These are phyloP conservation scores for Matsumurasca onukii DNA, from an alignment of 1,140 invertebrate genomes.

Conservation along the genomic window DNA sequence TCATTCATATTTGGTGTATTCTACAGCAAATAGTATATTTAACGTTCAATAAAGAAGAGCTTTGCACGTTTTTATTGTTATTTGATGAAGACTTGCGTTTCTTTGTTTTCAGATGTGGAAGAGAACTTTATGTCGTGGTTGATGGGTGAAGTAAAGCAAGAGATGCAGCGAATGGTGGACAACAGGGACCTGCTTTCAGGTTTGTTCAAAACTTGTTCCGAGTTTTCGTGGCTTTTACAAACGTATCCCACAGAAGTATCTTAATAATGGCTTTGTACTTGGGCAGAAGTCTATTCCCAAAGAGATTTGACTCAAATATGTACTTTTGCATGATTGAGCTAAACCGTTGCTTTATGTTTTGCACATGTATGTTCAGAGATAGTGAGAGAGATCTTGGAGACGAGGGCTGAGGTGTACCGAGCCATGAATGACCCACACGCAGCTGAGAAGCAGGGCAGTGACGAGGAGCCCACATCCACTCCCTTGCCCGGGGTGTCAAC, in stretches of 20 bases:
- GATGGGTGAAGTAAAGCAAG: slow-evolving; percentile 74
- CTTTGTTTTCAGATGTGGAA: slow-evolving; percentile 61
- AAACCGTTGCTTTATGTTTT: background rate
- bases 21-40: too few species aligned
- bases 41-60: too few species aligned
- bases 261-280: too few species aligned
- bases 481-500: slow-evolving; percentile 14
- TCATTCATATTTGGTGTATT: too few species aligned
- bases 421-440: slow-evolving; percentile 47
- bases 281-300: too few species aligned
- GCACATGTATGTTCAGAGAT: slow-evolving; percentile 55
- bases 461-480: slow-evolving; percentile 14
- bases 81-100: too few species aligned
- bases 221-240: too few species aligned
- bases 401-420: slow-evolving; percentile 61
- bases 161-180: slow-evolving; percentile 75
- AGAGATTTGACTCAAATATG: background rate
- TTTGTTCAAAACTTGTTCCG: slow-evolving; percentile 42
- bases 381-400: slow-evolving; percentile 70
- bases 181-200: slow-evolving; percentile 75
- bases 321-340: background rate
- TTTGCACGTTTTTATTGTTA: too few species aligned
- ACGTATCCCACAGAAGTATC: too few species aligned
- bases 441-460: background rate
- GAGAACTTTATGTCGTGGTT: slow-evolving; percentile 88